These are phyloP conservation scores for Lysiphlebus fabarum DNA, from an alignment of 1,140 invertebrate genomes.

Conservation along the genomic window DNA sequence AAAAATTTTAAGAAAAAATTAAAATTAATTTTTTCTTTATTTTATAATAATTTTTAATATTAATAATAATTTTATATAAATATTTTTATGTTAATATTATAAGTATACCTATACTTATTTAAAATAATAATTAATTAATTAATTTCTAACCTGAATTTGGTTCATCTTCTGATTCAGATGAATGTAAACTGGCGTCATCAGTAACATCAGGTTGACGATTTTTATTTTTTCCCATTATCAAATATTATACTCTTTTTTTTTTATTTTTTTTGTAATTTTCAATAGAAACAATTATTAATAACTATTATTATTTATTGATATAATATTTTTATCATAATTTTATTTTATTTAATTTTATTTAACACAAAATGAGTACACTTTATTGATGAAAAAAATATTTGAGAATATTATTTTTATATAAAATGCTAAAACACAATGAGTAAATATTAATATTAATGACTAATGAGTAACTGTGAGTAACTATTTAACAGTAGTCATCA, in stretches of 20 bases:
- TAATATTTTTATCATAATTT: neutral
- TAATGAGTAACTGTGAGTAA: too few relatives aligned
- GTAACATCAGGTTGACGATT: constrained; percentile 60
- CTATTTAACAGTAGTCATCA: neutral
- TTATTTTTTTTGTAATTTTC: neutral
- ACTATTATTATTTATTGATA: too few relatives aligned
- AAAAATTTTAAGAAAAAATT: constrained; percentile 13
- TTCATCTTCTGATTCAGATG: constrained; percentile 65
- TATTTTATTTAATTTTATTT: too few relatives aligned
- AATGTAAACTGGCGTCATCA: constrained; percentile 49
- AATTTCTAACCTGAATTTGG: constrained; percentile 38
- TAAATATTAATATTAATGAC: too few relatives aligned
- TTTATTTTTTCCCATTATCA: constrained; percentile 58
- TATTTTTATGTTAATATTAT: constrained; percentile 11
- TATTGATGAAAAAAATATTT: neutral
- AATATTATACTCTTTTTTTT: neutral
- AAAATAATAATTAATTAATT: too few relatives aligned
- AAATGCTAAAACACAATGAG: neutral
- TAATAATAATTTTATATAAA: constrained; percentile 8
- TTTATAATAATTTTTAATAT: too few relatives aligned
- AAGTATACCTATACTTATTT: neutral
- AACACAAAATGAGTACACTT: too few relatives aligned
- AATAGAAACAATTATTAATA: too few relatives aligned
- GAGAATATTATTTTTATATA: neutral
- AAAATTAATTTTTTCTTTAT: neutral